Evolutionary conservation across 2,888 invertebrate genomes (phyloP), one percentile per base, ranked within the genome.

Genomic region (Galeruca laticollis): DNA sequence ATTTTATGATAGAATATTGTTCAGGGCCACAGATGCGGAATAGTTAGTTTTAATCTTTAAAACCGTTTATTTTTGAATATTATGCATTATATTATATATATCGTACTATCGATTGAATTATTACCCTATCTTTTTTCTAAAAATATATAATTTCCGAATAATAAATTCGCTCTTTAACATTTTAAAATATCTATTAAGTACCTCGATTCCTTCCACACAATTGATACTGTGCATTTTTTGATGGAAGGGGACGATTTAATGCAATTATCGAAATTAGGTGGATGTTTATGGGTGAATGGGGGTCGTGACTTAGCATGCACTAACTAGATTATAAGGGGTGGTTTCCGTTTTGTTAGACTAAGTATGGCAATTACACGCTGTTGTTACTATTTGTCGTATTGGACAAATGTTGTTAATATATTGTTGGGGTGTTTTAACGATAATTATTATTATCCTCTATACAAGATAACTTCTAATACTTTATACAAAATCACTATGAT

Each of bases 201-300:
- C 26, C 26, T 26, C 47, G 18, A 47, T 47, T 72, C 70, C 72
- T 75, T 71, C 69, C 73, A 71, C 69, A 68, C 76, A 76, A 76
- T 76, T 73, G 67, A 67, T 40, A 68, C 71, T 64, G 63, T 64
- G 57, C 60, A 68, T 68, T 70, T 68, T 65, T 59, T 20, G 51
- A 63, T 43, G 31, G 51, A 60, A 31, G 47, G 65, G 49, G 61
- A n/a, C 26, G 43, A 60, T 57, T 61, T 70, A 68, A 72, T 70
- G 75, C 73, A 77, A 77, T 77, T 76, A 76, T 69, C 69, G 75
- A 76, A 75, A 75, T 76, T 70, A 66, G 73, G 69, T 72, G 71
- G 75, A 74, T 69, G 64, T 75, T 76, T 77, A 77, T 75, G 70
- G 75, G 65, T 68, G 61, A 47, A 40, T 9, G 52, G 52, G 26